phyloP scores from a whole-genome alignment of 2,113 vertebrate genomes.

The Felis chaus region DNA sequence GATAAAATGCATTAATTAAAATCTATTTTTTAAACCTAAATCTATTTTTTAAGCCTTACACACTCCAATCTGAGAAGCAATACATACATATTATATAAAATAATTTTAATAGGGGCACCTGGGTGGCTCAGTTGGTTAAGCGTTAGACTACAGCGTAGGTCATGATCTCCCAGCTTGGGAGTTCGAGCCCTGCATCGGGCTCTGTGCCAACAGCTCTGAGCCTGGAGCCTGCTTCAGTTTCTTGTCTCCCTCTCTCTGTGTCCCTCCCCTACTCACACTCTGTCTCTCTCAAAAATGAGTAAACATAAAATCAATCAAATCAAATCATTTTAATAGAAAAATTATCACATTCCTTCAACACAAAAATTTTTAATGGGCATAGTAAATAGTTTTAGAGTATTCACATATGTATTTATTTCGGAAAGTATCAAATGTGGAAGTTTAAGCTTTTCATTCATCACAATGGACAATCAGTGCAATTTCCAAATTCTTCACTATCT shows the following conservation, averaged over 20 bases:
- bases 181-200: no score
- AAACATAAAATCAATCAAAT: no score
- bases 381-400: constrained; percentile 15
- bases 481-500: constrained; percentile 28
- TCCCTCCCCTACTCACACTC: no score
- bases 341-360: background rate
- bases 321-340: constrained; percentile 30
- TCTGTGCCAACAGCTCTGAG: no score
- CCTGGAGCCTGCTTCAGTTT: no score
- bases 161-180: no score
- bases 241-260: no score
- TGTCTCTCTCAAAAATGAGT: no score
- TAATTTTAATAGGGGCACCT: background rate
- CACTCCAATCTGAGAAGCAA: constrained; percentile 37
- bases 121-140: no score
- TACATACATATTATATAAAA: constrained; percentile 7
- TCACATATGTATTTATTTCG: constrained; percentile 43
- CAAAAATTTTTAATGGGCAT: background rate
- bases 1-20: constrained; percentile 21
- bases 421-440: constrained; percentile 2
- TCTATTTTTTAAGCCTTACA: background rate
- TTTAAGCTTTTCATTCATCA: constrained; percentile 29
- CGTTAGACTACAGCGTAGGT: no score
- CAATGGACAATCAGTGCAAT: background rate
- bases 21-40: background rate